These are phyloP conservation scores for Hyles vespertilio DNA, from an alignment of 1,140 invertebrate genomes.

Conservation along the genomic window DNA sequence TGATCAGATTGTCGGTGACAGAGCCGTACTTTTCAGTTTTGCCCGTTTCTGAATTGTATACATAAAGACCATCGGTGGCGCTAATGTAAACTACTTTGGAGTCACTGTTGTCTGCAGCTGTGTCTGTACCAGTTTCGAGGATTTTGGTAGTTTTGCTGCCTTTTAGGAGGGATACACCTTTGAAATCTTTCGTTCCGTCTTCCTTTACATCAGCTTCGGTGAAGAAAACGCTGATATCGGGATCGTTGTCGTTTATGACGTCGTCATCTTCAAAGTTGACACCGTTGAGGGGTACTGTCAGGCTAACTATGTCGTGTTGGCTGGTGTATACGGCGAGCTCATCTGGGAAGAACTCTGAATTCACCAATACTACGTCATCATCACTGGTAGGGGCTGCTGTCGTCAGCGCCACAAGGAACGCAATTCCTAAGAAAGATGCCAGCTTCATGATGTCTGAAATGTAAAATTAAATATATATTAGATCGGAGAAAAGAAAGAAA, in stretches of 20 bases:
- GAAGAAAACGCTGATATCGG: constrained; percentile 34
- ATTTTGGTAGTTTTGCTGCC: constrained; percentile 31
- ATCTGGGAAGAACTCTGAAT: constrained; percentile 30
- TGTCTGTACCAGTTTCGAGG: constrained; percentile 43
- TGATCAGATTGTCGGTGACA: constrained; percentile 41
- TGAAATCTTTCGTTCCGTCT: constrained; percentile 27
- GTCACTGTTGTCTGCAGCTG: constrained; percentile 33
- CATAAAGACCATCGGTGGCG: constrained; percentile 47
- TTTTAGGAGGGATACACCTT: constrained; percentile 38
- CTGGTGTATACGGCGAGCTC: constrained; percentile 33
- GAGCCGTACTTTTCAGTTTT: constrained; percentile 49
- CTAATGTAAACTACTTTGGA: constrained; percentile 42
- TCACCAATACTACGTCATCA: constrained; percentile 27
- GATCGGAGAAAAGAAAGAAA: not conserved
- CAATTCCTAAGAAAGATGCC: constrained; percentile 10
- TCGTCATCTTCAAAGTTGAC: constrained; percentile 42
- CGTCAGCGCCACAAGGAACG: constrained; percentile 19
- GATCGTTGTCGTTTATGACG: constrained; percentile 19
- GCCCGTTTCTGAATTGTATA: constrained; percentile 29
- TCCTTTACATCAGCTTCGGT: constrained; percentile 36
- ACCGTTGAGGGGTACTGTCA: constrained; percentile 46
- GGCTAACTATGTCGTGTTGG: constrained; percentile 47
- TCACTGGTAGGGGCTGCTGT: constrained; percentile 24
- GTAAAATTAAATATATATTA: not conserved
- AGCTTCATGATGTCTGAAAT: constrained; percentile 26